Evolutionary conservation across 2,888 invertebrate genomes (phyloP), one percentile per base, ranked within the genome.

Genomic region (Chrysolina oricalcia): DNA sequence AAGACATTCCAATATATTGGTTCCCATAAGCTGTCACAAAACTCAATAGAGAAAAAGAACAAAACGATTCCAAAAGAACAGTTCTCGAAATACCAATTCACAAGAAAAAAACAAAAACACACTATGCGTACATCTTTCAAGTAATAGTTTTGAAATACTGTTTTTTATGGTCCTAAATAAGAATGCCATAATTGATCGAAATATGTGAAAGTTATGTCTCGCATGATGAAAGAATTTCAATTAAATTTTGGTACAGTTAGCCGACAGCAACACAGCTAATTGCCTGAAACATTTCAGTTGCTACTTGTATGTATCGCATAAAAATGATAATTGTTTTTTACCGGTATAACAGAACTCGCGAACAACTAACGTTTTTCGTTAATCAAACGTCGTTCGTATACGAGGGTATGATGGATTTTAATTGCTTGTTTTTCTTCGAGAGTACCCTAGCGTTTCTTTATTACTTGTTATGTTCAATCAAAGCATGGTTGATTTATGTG

Each of bases 271-370:
- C n/a, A 59, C n/a, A 35, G 35, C 59, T 59, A 59, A 59, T 59
- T 59, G 35, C 27, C 35, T 35, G 27, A 59, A 59, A 59, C 27
- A 27, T 59, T 50, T 50, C 50, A 50, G 50, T 50, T 50, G 8
- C 19, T 50, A 35, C 59, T 59, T 27, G 53, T 35, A 21, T n/a
- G 5, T 35, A n/a, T 27, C 4, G 23, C 59, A 59, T 59, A n/a
- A 59, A 59, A 59, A 59, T 59, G 13, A 59, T 59, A 6, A 35
- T 27, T 59, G n/a, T 35, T 59, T 59, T 59, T 59, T 59, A 59
- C 59, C 59, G 59, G 59, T 59, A 27, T 59, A 59, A 59, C 59
- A 59, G 35, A 27, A 59, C 59, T 59, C 27, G 35, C n/a, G 35
- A 35, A 17, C 17, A 9, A n/a, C 15, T 35, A 59, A 27, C 35